Percentiles rank a stretch among this genome's conserved stretches.
phyloP scores from a whole-genome alignment of 1,140 invertebrate genomes.

The Drosophila jambulina region DNA sequence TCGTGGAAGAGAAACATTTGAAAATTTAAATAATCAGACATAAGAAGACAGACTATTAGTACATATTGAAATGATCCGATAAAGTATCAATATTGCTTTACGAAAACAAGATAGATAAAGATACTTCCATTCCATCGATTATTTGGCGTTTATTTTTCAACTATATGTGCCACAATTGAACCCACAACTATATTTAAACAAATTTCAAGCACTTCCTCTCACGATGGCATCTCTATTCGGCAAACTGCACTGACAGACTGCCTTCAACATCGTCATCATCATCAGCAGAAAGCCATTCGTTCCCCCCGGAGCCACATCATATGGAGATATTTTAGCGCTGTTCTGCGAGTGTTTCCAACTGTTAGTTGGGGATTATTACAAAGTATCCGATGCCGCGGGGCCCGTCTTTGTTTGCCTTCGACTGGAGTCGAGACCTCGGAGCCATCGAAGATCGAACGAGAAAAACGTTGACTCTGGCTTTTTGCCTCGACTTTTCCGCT shows the following conservation, averaged over 20 bases:
- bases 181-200: background rate
- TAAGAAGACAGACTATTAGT: no score
- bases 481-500: conserved; percentile 54
- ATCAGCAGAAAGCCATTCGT: conserved; percentile 43
- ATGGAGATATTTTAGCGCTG: conserved; percentile 30
- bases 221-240: conserved; percentile 50
- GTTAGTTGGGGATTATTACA: conserved; percentile 72
- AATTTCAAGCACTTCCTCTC: conserved; percentile 8
- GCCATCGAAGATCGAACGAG: conserved; percentile 46
- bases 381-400: conserved; percentile 59
- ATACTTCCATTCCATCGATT: background rate
- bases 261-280: conserved; percentile 54
- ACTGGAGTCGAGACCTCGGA: conserved; percentile 11
- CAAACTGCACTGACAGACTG: conserved; percentile 66
- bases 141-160: background rate
- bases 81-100: background rate
- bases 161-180: background rate
- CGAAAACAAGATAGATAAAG: no score
- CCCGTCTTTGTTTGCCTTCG: conserved; percentile 49
- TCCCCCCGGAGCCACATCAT: conserved; percentile 30
- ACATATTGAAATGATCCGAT: no score
- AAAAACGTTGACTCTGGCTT: conserved; percentile 40
- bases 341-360: conserved; percentile 46
- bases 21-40: background rate
- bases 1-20: background rate